Evolutionary conservation across 2,888 invertebrate genomes (phyloP), one percentile per base, ranked within the genome.

Genomic region (Synergus laeviventris): DNA sequence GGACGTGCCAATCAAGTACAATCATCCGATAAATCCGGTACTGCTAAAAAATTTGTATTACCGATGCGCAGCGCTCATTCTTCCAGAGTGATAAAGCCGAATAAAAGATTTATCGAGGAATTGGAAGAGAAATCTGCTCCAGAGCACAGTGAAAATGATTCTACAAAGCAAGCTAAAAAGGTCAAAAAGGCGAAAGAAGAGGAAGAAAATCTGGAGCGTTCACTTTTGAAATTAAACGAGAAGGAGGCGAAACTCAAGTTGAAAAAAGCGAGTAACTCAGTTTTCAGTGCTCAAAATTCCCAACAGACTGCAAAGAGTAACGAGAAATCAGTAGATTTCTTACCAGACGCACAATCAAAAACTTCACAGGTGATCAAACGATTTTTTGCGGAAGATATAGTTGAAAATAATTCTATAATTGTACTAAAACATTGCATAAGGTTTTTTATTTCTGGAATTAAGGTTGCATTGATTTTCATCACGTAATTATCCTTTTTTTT

Each of bases 71-170:
- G 97, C 92, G 95, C 94, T 18, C 95, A 97, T 89, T 97, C 97
- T 60, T 96, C 96, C 7, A 93, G 97, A 82, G 95, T 96, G 61
- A 97, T 97, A 75, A 97, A 96, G 89, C 97, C 97, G 59, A 97
- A 82, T 87, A 97, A 97, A 91, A 93, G 95, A 82, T 96, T 97
- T 86, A 93, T 96, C 76, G 95, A 95, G 87, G 94, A 94, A 79
- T 94, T 94, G 81, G 94, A 93, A 86, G 91, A 91, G 61, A 79
- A 88, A 81, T 78, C 89, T 79, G 79, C 86, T 79, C 84, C 91
- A 75, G 89, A 90, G 24, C 84, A 86, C 75, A 83, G 85, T 36
- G 89, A 89, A 56, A 86, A 84, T 78, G 88, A 89, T 9, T 73
- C 74, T 1, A 76, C 73, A 12, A 85, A 85, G 77, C 83, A 87